These are phyloP conservation scores for Cenopis cana DNA, from an alignment of 2,888 invertebrate species.

Conservation along the genomic window DNA sequence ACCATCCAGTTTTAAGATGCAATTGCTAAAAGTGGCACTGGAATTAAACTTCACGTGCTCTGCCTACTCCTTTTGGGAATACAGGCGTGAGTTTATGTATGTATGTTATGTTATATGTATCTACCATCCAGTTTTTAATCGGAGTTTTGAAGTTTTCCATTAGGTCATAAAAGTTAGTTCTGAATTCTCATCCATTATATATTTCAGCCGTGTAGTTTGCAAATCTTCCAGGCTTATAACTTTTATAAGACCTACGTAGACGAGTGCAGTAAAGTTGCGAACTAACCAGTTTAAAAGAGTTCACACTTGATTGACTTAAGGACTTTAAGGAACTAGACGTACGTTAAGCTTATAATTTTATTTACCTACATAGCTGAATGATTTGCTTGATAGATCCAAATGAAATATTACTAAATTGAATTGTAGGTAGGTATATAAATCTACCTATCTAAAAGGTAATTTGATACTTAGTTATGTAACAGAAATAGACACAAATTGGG, in stretches of 20 bases:
- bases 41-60: too few species aligned
- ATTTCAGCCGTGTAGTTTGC: not conserved
- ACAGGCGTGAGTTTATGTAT: too few species aligned
- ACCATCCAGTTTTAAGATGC: too few species aligned
- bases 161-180: not conserved
- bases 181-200: not conserved
- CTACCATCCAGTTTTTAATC: not conserved
- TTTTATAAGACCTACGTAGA: not conserved
- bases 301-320: not conserved
- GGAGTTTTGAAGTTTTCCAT: not conserved
- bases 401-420: not conserved
- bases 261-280: not conserved
- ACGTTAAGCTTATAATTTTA: not conserved
- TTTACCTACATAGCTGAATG: not conserved
- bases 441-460: too few species aligned
- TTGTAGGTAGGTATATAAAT: too few species aligned
- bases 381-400: not conserved
- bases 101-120: too few species aligned
- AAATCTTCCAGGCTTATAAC: not conserved
- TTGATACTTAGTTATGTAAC: too few species aligned
- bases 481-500: too few species aligned
- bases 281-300: not conserved
- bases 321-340: not conserved
- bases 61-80: too few species aligned
- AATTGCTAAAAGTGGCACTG: too few species aligned